Conservation (phyloP, 2,797 vertebrate genomes). For the Podarcis siculus region DNA sequence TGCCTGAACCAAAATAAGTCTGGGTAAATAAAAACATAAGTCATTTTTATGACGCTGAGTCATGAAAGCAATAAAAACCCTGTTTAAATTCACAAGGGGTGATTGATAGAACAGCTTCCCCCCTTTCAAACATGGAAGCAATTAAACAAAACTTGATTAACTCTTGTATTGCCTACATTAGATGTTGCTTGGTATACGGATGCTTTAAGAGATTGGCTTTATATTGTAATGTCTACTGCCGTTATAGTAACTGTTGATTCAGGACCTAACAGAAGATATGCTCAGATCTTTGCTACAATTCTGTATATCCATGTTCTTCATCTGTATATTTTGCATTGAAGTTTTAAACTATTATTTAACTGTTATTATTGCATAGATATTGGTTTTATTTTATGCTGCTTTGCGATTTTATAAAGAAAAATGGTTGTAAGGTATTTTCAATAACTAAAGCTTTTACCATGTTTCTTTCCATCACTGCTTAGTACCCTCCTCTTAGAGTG, state of each 20-base stretch:
- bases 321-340: too few species aligned
- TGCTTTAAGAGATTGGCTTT: not conserved
- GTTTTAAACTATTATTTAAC: too few species aligned
- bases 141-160: constrained; percentile 27
- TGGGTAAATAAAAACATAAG: constrained; percentile 10
- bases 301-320: not conserved
- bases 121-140: constrained; percentile 24
- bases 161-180: not conserved
- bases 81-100: constrained; percentile 35
- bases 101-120: constrained; percentile 3
- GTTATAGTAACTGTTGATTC: not conserved
- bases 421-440: too few species aligned
- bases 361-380: too few species aligned
- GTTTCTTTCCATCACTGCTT: too few species aligned
- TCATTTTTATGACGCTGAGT: constrained; percentile 33
- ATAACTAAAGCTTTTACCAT: too few species aligned
- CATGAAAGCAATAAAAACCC: constrained; percentile 30
- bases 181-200: not conserved
- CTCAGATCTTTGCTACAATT: not conserved
- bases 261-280: not conserved
- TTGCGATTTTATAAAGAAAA: too few species aligned
- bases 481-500: not conserved
- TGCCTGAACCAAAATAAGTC: constrained; percentile 25
- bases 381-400: too few species aligned
- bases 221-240: not conserved